Conservation (phyloP, 2,888 invertebrate species). For the Lacanobia wlatinum region DNA sequence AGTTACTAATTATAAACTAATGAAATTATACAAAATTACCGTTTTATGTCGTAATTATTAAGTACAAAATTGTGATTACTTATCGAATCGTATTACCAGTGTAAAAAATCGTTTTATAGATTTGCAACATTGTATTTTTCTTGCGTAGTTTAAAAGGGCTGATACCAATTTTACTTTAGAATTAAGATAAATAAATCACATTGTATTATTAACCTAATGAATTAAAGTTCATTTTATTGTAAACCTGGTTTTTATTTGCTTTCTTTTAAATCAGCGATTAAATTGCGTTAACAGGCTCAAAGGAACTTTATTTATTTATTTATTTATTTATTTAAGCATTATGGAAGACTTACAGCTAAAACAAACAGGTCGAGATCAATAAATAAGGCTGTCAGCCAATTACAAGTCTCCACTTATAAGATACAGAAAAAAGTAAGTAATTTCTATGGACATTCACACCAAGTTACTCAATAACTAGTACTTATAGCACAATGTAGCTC, state of each 20-base stretch:
- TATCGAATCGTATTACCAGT: constrained; percentile 79
- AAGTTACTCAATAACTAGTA: no score
- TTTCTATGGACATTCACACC: no score
- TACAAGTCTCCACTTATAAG: no score
- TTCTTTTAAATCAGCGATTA: neutral
- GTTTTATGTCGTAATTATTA: constrained; percentile 67
- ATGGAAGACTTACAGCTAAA: no score
- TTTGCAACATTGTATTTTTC: constrained; percentile 72
- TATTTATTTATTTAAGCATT: no score
- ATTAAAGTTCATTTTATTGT: constrained; percentile 65
- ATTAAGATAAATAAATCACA: constrained; percentile 75
- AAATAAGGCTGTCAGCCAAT: no score
- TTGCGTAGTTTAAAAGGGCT: constrained; percentile 77
- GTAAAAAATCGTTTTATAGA: constrained; percentile 75
- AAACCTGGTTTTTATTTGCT: constrained; percentile 40
- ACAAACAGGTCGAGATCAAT: no score
- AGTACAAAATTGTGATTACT: constrained; percentile 84
- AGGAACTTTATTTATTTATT: no score
- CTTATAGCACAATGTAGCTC: no score
- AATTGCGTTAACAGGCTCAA: no score
- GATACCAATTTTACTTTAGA: constrained; percentile 86
- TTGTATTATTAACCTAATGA: constrained; percentile 74
- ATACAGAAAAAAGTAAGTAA: no score
- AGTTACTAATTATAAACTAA: constrained; percentile 54
- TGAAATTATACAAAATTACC: constrained; percentile 66